Base-by-base conservation (phyloP, 2,797 vertebrate species). In the Agapornis canus region DNA sequence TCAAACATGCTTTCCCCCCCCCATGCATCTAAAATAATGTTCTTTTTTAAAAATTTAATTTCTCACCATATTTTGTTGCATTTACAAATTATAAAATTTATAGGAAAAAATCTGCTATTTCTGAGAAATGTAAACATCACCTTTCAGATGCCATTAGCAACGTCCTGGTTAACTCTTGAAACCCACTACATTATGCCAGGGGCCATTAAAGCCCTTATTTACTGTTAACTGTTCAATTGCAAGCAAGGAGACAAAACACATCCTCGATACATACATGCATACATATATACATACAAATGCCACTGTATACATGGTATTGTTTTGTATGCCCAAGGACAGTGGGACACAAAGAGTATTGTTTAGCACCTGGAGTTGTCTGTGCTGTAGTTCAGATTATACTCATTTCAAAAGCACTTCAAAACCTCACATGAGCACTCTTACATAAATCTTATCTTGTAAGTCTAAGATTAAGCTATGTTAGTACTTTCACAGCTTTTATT, bases 371-470 rank as follows among this genome's bases (percentile, higher is more conserved):
- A 82, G 25, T 13, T 5, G 1, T 48, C 42, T 31, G 37, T 56
- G 23, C 37, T 39, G 37, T 39, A 39, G 37, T 39, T 39, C 37
- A 37, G 42, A 20, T 61, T n/a, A 39, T 18, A 11, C 3, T 40
- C 3, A 27, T 69, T 69, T 31, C 22, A 77, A 63, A 90, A 65
- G 21, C 13, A 22, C 6, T 51, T 47, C 21, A 47, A 56, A 73
- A 54, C 2, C 22, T 35, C 23, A 13, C 8, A 3, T 9, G 27
- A 40, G 4, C 13, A 5, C 6, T 43, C 8, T 2, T 15, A 64
- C 35, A 27, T 12, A 39, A 59, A 47, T 25, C 29, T 65, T 19
- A 52, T 42, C n/a, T 73, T 42, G 15, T 14, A 15, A 32, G 3
- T 21, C 40, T 47, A 7, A 60, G 45, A 29, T n/a, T 22, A 2